Conservation (phyloP, 2,797 vertebrate genomes). For the Capromys pilorides region DNA sequence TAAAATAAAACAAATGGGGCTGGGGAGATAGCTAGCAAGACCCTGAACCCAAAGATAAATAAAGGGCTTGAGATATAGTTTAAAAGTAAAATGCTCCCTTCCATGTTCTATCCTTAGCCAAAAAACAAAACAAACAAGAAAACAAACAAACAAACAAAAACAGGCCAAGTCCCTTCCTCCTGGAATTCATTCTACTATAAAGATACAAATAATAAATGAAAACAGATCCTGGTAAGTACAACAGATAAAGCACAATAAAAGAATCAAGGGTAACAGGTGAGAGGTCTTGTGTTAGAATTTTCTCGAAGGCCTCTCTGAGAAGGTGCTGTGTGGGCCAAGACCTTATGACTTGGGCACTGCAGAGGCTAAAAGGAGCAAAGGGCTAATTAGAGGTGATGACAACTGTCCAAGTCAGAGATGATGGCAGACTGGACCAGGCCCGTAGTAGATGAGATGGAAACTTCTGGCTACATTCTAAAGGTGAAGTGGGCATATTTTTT, state of each 20-base stretch:
- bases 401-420: not conserved
- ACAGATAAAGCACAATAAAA: constrained; percentile 7
- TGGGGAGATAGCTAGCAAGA: too few species aligned
- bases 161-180: not conserved
- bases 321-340: not conserved
- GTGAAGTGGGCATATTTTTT: not conserved
- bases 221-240: not conserved
- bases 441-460: not conserved
- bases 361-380: not conserved
- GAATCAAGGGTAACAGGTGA: not conserved
- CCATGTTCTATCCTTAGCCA: not conserved
- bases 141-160: too few species aligned
- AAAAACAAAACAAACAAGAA: too few species aligned
- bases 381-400: not conserved
- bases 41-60: too few species aligned
- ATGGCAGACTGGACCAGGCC: not conserved
- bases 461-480: constrained; percentile 5
- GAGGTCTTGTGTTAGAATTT: constrained; percentile 37
- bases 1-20: too few species aligned
- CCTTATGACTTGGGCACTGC: not conserved
- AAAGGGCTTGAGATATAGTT: not conserved
- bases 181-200: not conserved
- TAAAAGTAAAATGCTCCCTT: not conserved
- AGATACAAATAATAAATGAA: constrained; percentile 34
- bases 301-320: not conserved